These are phyloP conservation scores for Congeria kusceri DNA, from an alignment of 2,888 invertebrate species.

Conservation along the genomic window DNA sequence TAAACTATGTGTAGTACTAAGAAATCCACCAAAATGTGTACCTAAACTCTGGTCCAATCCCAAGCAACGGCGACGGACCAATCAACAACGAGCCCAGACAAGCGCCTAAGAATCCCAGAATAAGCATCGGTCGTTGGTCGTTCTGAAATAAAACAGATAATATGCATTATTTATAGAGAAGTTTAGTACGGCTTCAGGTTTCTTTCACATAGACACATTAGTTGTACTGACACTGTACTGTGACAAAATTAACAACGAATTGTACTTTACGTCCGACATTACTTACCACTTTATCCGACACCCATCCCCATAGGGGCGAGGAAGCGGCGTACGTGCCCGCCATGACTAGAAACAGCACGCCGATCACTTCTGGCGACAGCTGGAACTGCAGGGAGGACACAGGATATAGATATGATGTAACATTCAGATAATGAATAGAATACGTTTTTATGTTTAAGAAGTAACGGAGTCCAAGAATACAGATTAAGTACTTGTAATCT, in stretches of 20 bases:
- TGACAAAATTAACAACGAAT: no score
- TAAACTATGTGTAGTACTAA: background rate
- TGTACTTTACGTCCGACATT: no score
- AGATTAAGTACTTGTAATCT: no score
- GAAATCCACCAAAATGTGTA: constrained; percentile 22
- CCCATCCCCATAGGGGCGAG: constrained; percentile 78
- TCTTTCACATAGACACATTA: no score
- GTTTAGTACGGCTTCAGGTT: no score
- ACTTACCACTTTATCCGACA: constrained; percentile 77
- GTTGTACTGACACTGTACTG: no score
- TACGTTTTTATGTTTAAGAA: no score
- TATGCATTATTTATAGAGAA: no score
- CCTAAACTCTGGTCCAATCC: constrained; percentile 63
- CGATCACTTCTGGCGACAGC: constrained; percentile 72
- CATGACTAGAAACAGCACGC: constrained; percentile 79
- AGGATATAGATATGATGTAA: no score
- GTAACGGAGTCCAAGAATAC: no score
- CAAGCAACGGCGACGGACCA: constrained; percentile 90
- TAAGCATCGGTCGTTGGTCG: constrained; percentile 72
- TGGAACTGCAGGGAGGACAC: constrained; percentile 70
- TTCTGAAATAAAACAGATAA: background rate
- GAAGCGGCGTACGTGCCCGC: constrained; percentile 77
- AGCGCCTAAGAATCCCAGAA: constrained; percentile 76
- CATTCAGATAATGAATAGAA: no score
- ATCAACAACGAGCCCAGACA: constrained; percentile 90